Conservation (phyloP, 1,140 invertebrate species). For the Penaeus indicus region DNA sequence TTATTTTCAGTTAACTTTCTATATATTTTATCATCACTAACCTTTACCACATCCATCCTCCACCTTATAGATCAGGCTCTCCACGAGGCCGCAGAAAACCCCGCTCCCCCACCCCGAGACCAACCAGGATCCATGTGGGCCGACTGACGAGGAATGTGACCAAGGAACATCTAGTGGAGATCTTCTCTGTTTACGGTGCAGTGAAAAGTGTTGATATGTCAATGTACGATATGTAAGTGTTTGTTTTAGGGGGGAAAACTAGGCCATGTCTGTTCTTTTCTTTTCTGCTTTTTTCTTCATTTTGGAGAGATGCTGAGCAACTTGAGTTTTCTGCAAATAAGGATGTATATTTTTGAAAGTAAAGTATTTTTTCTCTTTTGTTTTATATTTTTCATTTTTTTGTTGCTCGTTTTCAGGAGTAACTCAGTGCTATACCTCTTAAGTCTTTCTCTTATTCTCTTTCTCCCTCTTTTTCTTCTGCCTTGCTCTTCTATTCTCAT, state of each 20-base stretch:
- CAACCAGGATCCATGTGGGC: constrained; percentile 93
- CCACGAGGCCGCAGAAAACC: constrained; percentile 77
- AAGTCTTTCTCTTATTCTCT: background rate
- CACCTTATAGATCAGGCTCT: constrained; percentile 67
- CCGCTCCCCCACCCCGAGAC: constrained; percentile 86
- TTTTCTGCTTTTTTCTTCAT: too few species aligned
- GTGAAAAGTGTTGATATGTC: constrained; percentile 93
- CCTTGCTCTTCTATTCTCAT: too few species aligned
- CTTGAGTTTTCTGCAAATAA: too few species aligned
- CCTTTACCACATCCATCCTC: too few species aligned
- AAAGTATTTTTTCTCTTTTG: background rate
- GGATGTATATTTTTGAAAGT: too few species aligned
- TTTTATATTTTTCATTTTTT: background rate
- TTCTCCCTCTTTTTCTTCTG: background rate
- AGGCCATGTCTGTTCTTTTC: too few species aligned
- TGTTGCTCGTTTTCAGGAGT: background rate
- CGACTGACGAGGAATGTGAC: constrained; percentile 92
- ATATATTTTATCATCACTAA: too few species aligned
- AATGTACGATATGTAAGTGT: constrained; percentile 64
- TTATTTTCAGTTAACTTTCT: too few species aligned
- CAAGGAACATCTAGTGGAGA: constrained; percentile 92
- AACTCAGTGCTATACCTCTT: background rate
- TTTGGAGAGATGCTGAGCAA: too few species aligned
- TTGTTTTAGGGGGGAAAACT: too few species aligned
- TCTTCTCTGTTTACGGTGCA: constrained; percentile 92